A percentile compares a stretch with the other conserved stretches of the same genome.
These are phyloP conservation scores for Semibalanus balanoides DNA, from an alignment of 1,140 invertebrate genomes.

Conservation along the genomic window DNA sequence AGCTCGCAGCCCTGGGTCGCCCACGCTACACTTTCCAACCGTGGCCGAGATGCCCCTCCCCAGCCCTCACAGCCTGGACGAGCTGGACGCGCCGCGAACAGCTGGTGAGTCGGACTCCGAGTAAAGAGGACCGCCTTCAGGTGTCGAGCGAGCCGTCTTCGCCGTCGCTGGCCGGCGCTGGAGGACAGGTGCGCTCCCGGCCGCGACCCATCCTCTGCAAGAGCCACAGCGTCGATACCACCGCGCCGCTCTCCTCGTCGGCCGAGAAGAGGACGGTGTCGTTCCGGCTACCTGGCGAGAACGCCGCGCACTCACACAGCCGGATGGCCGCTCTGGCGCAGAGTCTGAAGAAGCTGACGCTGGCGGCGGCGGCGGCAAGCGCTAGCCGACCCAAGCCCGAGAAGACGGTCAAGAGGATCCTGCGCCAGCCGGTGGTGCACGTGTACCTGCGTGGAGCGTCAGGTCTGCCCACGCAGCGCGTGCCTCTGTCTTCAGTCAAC, in stretches of 20 bases:
- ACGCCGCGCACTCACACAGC: neutral
- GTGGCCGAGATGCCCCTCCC: no score
- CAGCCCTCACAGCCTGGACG: neutral
- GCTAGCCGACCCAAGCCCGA: neutral
- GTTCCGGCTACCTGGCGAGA: neutral
- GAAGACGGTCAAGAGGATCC: conserved; percentile 24
- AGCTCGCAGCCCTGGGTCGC: neutral
- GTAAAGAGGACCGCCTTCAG: neutral
- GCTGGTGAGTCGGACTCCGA: neutral
- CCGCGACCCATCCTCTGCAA: neutral
- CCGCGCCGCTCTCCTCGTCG: no score
- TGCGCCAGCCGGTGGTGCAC: conserved; percentile 51
- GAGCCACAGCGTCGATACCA: neutral
- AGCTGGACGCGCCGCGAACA: neutral
- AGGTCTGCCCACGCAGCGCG: conserved; percentile 58
- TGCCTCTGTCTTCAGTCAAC: conserved; percentile 31
- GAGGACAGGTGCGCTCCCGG: neutral
- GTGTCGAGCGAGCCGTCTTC: neutral
- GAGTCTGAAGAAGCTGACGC: neutral
- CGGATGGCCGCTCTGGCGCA: neutral
- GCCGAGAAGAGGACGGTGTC: neutral
- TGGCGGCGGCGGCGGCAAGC: neutral
- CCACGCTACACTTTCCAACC: no score
- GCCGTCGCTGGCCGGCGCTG: no score
- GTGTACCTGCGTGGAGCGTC: conserved; percentile 61